Base-by-base conservation (phyloP, 2,113 vertebrate genomes). In the Aegotheles bennettii region DNA sequence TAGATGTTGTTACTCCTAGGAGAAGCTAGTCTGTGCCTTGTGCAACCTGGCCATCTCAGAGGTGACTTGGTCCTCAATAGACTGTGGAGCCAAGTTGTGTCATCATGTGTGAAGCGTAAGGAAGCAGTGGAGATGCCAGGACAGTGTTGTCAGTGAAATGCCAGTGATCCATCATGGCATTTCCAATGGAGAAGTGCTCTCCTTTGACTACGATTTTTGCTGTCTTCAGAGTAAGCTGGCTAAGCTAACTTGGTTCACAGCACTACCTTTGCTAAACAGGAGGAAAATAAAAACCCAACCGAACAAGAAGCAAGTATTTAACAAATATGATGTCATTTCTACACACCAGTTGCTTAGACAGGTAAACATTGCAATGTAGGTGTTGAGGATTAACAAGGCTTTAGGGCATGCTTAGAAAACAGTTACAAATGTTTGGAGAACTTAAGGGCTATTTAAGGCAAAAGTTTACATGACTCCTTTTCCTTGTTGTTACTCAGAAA, bases 91-190 rank as follows among this genome's bases (percentile, higher is more conserved):
- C 3, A 35, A 45, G 76, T 9, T 35, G 29, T 19, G 33, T 23
- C 1, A 0, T 3, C 33, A 3, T 7, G 20, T 13, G 8, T 11
- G 3, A 10, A 11, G 28, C 1, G 3, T 0, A 8, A 78, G 53
- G 54, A 43, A 38, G 48, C 3, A 0, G 28, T 8, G 59, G 24
- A 50, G 35, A 5, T 5, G 25, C 50, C 16, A 9, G 21, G 47
- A 19, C n/a, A 24, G 26, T 4, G 26, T 4, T 38, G 31, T 16
- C 14, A 26, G 29, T 9, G 56, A 60, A 60, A 21, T 19, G 17
- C 51, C 50, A 2, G 17, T 13, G 16, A 51, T n/a, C 56, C 7
- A 2, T 18, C 13, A 0, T 5, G 23, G 47, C 47, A 29, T 53
- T 82, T 36, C 25, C 21, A 10, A 8, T 6, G 28, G 38, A 51